Percentiles rank a stretch among this genome's conserved stretches.
Conservation (phyloP, 2,113 vertebrate genomes). For the Pithys albifrons region DNA sequence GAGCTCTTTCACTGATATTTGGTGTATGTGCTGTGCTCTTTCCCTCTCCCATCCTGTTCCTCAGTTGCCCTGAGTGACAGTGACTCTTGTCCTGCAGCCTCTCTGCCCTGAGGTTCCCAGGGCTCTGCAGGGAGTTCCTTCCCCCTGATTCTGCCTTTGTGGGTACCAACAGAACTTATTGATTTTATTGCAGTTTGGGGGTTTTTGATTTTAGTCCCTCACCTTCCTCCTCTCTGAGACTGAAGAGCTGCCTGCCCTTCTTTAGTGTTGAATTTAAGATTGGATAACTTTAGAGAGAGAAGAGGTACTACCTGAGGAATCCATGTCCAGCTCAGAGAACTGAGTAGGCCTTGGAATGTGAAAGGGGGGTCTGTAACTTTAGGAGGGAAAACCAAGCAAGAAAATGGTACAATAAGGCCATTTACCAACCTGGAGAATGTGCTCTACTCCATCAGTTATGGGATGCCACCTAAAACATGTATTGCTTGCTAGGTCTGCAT, state of each 20-base stretch:
- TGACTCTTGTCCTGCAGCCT: background rate
- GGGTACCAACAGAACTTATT: background rate
- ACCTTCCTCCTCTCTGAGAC: background rate
- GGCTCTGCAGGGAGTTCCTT: rapidly evolving
- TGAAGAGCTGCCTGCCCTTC: background rate
- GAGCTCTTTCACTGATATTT: background rate
- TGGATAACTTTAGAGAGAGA: background rate
- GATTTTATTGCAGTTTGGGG: background rate
- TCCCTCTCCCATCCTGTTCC: background rate
- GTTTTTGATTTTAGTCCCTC: background rate
- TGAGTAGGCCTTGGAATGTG: background rate
- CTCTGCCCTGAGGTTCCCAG: background rate
- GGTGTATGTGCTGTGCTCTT: background rate
- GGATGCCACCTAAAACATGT: background rate
- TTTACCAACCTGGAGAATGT: background rate
- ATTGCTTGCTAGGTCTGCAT: background rate
- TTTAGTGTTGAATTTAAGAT: background rate
- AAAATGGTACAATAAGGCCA: background rate
- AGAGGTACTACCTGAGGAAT: background rate
- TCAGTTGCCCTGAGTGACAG: background rate
- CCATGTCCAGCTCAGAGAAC: rapidly evolving
- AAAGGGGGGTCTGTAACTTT: background rate
- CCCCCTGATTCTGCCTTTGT: background rate
- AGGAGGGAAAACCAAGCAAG: background rate
- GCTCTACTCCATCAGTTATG: background rate